Evolutionary conservation across 2,888 invertebrate genomes (phyloP).

Genomic region (Thymelicus acteon): DNA sequence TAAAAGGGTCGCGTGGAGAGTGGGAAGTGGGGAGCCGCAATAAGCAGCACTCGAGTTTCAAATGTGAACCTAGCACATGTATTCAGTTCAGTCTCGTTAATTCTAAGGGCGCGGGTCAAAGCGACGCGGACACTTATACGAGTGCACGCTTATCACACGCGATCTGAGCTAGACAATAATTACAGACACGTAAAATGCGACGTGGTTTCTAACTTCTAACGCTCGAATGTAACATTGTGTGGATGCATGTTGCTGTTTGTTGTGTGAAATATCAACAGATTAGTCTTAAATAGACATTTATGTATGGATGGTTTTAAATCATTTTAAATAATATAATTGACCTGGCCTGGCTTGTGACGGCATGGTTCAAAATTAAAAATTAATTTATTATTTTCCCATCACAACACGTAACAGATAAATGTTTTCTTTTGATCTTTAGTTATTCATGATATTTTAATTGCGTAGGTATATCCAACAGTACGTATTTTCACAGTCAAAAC

Average conservation of each 20-base stretch:
- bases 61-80: slow-evolving; percentile 22
- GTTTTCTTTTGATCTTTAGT: too few species aligned
- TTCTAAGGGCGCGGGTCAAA: slow-evolving; percentile 22
- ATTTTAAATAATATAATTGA: too few species aligned
- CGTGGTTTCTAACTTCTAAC: not conserved
- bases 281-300: too few species aligned
- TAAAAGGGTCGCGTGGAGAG: slow-evolving; percentile 16
- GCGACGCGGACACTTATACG: slow-evolving; percentile 8
- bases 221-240: not conserved
- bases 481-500: too few species aligned
- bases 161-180: slow-evolving; percentile 10
- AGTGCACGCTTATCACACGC: slow-evolving; percentile 13
- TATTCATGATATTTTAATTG: too few species aligned
- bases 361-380: too few species aligned
- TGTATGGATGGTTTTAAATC: too few species aligned
- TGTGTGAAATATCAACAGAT: too few species aligned
- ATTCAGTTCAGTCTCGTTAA: slow-evolving; percentile 31
- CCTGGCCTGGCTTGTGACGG: too few species aligned
- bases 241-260: not conserved
- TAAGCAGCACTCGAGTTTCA: slow-evolving; percentile 12
- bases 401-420: too few species aligned
- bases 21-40: slow-evolving; percentile 5
- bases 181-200: slow-evolving; percentile 8
- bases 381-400: too few species aligned
- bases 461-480: too few species aligned